Evolutionary conservation across 2,888 invertebrate species (phyloP), one percentile per base, ranked within the genome.

Genomic region (Conus canariensis): DNA sequence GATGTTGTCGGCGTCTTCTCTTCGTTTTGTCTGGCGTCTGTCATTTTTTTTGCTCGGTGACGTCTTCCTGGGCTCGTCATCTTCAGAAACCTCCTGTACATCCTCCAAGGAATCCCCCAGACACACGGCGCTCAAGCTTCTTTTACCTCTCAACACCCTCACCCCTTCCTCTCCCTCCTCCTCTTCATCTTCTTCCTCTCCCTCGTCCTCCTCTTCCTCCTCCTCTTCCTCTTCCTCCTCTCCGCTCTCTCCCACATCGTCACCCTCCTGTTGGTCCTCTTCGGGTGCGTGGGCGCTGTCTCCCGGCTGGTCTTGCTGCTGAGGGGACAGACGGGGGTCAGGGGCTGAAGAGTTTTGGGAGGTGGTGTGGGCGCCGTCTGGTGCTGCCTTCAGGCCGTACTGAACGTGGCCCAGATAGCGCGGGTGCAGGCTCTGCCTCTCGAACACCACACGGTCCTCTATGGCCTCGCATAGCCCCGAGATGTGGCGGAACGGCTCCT

Each of bases 341-440:
- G 8, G 16, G 22, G n/a, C n/a, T 74, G 74, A 74, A 74, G 74
- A 12, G 74, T 19, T n/a, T 9, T 8, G n/a, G 9, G 74, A 74
- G 74, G n/a, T 64, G 64, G 7, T 64, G 64, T 74, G 74, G 10
- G 25, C n/a, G 74, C 74, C 22, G 25, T 8, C 6, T 9, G 74
- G n/a, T 6, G 58, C 6, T 4, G 30, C 7, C 67, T 67, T 45
- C 3, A 67, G 60, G 30, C 67, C 88, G 67, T 25, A 67, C 82
- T 88, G 88, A n/a, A 80, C 60, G 70, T 82, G 59, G 60, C 12
- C 25, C 25, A 83, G 83, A 77, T 90, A 90, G 30, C 90, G 83
- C 45, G 83, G 86, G 86, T 89, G 82, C 1, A 91, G 88, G 85
- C 90, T 91, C 82, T 90, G 89, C 56, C 90, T 58, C 60, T 90